These are phyloP conservation scores for Idaea biselata DNA, from an alignment of 2,888 invertebrate species.

Conservation along the genomic window DNA sequence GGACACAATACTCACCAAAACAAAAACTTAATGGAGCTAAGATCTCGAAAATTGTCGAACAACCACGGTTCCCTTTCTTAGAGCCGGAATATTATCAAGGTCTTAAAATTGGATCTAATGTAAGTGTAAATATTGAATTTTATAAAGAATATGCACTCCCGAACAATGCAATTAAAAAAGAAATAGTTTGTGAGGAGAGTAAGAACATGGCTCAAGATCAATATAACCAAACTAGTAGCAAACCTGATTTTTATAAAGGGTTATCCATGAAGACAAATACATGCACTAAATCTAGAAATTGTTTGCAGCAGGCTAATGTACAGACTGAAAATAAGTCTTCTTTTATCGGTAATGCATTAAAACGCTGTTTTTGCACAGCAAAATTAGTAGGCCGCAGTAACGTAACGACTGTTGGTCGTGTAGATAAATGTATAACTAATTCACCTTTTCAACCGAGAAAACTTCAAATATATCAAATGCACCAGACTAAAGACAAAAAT, in stretches of 20 bases:
- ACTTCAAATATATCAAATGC: conserved; percentile 24
- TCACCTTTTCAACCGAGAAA: conserved; percentile 25
- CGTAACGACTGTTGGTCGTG: conserved; percentile 16
- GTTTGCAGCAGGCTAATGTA: conserved; percentile 15
- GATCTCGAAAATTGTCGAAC: conserved; percentile 8
- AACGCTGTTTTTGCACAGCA: conserved; percentile 46
- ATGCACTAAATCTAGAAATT: conserved; percentile 6
- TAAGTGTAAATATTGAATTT: conserved; percentile 37
- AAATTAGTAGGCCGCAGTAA: conserved; percentile 24
- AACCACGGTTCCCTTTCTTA: conserved; percentile 17
- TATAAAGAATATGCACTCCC: conserved; percentile 24
- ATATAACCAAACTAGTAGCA: neutral
- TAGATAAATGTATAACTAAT: conserved; percentile 22
- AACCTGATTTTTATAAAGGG: neutral
- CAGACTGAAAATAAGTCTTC: conserved; percentile 30
- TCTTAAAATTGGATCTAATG: conserved; percentile 34
- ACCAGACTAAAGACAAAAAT: neutral
- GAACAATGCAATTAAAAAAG: neutral
- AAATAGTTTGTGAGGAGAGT: neutral
- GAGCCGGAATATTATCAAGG: conserved; percentile 23
- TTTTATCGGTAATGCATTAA: conserved; percentile 32
- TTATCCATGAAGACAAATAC: conserved; percentile 1
- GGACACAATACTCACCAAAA: conserved; percentile 2
- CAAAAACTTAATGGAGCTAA: neutral
- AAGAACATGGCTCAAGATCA: conserved; percentile 3